Conservation (phyloP, 1,140 invertebrate genomes). For the Papilio dardanus region DNA sequence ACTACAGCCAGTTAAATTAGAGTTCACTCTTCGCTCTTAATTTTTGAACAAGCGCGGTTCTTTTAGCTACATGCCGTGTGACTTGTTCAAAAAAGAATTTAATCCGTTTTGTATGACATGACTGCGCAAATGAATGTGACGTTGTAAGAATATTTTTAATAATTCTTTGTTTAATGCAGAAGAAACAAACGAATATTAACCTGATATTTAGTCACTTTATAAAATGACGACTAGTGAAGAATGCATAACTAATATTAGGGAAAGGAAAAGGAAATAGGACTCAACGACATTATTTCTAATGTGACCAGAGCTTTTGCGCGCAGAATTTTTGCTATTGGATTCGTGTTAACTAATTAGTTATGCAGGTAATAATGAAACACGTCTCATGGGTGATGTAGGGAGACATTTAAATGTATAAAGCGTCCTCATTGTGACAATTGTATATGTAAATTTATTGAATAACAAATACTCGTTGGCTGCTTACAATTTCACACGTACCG, state of each 20-base stretch:
- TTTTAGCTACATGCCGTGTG: conserved; percentile 24
- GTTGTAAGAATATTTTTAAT: conserved; percentile 3
- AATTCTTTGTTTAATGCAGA: not conserved
- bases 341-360: not conserved
- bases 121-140: not conserved
- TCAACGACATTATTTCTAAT: no score
- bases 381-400: not conserved
- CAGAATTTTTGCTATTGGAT: no score
- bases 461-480: not conserved
- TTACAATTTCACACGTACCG: not conserved
- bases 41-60: conserved; percentile 33
- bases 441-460: conserved; percentile 20
- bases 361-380: conserved; percentile 7
- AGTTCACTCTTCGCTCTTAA: conserved; percentile 35
- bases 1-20: conserved; percentile 29
- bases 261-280: no score
- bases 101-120: not conserved
- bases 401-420: not conserved
- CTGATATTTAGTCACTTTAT: not conserved
- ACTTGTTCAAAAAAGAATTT: conserved; percentile 2
- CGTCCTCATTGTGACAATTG: conserved; percentile 7
- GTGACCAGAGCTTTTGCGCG: no score
- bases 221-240: not conserved
- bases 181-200: not conserved
- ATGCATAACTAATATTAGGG: no score